A percentile compares a stretch with the other conserved stretches of the same genome.
These are phyloP conservation scores for Daktulosphaira vitifoliae DNA, from an alignment of 1,140 invertebrate genomes.

Conservation along the genomic window DNA sequence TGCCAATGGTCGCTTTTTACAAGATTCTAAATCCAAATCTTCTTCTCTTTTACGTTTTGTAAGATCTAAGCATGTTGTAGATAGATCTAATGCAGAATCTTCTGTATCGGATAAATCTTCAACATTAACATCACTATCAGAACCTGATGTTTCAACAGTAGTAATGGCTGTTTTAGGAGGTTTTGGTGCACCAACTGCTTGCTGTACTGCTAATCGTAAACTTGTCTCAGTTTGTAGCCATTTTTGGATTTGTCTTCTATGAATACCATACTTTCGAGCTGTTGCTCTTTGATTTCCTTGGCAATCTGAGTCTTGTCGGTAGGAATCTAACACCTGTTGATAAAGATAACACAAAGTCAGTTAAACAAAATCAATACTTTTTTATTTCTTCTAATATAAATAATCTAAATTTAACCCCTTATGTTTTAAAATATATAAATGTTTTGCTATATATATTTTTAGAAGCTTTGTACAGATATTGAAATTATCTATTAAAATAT, in stretches of 20 bases:
- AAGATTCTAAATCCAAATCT: slow-evolving; percentile 1
- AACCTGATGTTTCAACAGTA: slow-evolving; percentile 43
- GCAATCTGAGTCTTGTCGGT: slow-evolving; percentile 69
- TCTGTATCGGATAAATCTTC: slow-evolving; percentile 26
- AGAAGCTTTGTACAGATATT: too few relatives aligned
- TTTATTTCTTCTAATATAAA: too few relatives aligned
- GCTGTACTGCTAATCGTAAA: slow-evolving; percentile 49
- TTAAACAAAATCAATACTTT: slow-evolving; percentile 62
- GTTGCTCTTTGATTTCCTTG: slow-evolving; percentile 76
- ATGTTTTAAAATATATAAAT: too few relatives aligned
- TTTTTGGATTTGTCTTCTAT: slow-evolving; percentile 77
- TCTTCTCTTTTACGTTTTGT: slow-evolving; percentile 12
- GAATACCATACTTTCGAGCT: slow-evolving; percentile 76
- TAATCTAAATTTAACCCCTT: too few relatives aligned
- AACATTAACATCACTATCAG: slow-evolving; percentile 41
- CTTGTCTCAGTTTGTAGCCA: slow-evolving; percentile 74
- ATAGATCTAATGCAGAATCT: slow-evolving; percentile 26
- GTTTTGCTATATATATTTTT: too few relatives aligned
- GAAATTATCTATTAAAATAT: too few relatives aligned
- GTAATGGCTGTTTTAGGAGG: slow-evolving; percentile 22
- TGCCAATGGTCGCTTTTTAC: not conserved
- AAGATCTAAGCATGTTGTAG: slow-evolving; percentile 20
- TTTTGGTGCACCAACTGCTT: slow-evolving; percentile 26
- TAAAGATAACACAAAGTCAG: slow-evolving; percentile 55
- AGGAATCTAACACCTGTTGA: slow-evolving; percentile 66